phyloP scores from a whole-genome alignment of 2,113 vertebrate species.

The Clarias magur region DNA sequence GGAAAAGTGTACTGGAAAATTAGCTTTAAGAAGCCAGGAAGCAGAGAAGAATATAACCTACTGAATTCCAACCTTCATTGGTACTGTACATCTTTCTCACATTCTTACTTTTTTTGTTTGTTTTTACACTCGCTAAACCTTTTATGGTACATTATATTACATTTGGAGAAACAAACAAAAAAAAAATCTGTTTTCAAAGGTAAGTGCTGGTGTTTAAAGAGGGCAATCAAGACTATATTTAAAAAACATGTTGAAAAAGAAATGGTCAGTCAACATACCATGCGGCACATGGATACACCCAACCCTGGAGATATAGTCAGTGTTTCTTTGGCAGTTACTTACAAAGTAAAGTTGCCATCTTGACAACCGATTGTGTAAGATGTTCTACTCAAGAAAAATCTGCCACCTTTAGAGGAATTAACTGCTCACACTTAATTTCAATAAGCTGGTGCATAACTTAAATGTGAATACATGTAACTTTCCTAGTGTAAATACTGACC shows the following conservation, averaged over 20 bases:
- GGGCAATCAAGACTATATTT: not conserved
- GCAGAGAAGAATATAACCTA: no score
- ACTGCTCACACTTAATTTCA: not conserved
- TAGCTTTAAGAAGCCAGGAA: no score
- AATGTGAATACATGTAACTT: not conserved
- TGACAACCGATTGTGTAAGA: not conserved
- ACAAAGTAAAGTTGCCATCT: no score
- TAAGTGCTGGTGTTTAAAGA: not conserved
- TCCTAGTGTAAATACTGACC: not conserved
- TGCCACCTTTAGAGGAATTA: not conserved
- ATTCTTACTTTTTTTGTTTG: not conserved
- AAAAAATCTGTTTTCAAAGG: not conserved
- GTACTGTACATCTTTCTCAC: not conserved
- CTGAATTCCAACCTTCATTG: no score
- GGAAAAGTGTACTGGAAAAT: no score
- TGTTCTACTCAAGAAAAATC: not conserved
- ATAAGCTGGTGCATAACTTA: not conserved
- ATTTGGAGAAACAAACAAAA: not conserved
- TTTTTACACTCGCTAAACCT: not conserved
- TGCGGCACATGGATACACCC: no score
- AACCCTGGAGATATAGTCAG: no score
- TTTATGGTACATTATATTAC: not conserved
- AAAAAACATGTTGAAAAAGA: not conserved
- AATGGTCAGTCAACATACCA: no score
- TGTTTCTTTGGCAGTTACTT: no score